A percentile compares a stretch with the other conserved stretches of the same genome.
These are phyloP conservation scores for Holothuria scabra DNA, from an alignment of 53 echinoderm and acorn worm genomes.

Conservation along the genomic window DNA sequence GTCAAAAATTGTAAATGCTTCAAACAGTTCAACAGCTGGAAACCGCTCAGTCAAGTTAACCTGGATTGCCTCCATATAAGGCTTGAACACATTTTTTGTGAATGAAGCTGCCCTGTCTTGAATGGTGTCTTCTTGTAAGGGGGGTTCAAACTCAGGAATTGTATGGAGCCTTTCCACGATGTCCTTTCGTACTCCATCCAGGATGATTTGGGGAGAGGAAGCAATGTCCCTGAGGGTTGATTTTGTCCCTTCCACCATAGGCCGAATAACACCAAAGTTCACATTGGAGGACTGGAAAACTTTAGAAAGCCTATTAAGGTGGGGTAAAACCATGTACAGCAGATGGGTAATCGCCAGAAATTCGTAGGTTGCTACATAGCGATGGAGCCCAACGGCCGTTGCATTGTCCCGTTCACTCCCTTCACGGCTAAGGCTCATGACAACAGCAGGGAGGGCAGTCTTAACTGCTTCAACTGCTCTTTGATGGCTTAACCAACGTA, in stretches of 20 bases:
- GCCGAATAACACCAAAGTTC: background rate
- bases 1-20: background rate
- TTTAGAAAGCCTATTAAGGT: conserved; percentile 24
- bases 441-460: no score
- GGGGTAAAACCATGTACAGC: conserved; percentile 27
- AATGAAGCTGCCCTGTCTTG: conserved; percentile 24
- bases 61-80: conserved; percentile 9
- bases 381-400: no score
- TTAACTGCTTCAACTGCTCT: no score
- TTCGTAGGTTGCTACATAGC: no score
- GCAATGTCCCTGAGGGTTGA: conserved; percentile 7
- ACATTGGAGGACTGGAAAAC: conserved; percentile 27
- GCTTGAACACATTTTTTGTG: background rate
- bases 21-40: conserved; percentile 7
- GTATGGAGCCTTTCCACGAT: background rate
- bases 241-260: conserved; percentile 23
- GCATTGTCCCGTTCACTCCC: no score
- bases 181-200: background rate
- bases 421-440: no score
- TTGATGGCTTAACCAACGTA: no score
- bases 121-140: background rate
- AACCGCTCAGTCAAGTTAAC: conserved; percentile 5
- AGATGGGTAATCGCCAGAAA: conserved; percentile 1
- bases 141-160: conserved; percentile 4
- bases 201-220: background rate